A percentile compares a stretch with the other conserved stretches of the same genome.
Evolutionary conservation across 1,140 invertebrate species (phyloP).

Genomic region (Macrobrachium rosenbergii): DNA sequence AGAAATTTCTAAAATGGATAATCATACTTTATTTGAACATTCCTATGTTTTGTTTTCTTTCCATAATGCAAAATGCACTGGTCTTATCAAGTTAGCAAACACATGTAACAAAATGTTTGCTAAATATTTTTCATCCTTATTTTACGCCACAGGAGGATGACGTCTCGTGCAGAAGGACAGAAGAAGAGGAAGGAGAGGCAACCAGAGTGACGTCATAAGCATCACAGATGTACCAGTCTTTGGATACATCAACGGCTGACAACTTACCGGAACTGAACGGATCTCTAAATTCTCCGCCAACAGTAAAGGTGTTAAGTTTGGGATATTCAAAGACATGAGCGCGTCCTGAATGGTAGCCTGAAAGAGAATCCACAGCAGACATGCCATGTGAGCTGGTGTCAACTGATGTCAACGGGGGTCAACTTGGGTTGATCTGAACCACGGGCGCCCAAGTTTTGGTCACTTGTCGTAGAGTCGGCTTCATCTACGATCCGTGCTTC

Average conservation of each 20-base stretch:
- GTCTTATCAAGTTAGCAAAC: too few species aligned
- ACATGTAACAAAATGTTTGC: not conserved
- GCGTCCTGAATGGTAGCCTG: constrained; percentile 42
- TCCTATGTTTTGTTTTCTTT: too few species aligned
- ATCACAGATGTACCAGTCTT: not conserved
- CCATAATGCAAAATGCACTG: too few species aligned
- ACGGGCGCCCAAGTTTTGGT: not conserved
- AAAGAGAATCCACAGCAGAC: constrained; percentile 58
- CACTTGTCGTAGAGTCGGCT: constrained; percentile 9
- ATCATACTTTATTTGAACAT: too few species aligned
- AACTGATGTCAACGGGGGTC: constrained; percentile 19
- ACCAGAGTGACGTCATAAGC: not conserved
- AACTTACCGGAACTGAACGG: constrained; percentile 59
- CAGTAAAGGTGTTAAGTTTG: constrained; percentile 61
- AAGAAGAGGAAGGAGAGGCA: not conserved
- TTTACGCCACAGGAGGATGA: not conserved
- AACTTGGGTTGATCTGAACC: constrained; percentile 11
- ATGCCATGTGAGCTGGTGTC: constrained; percentile 54
- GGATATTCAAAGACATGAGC: constrained; percentile 57
- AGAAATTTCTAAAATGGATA: too few species aligned
- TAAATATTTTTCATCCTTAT: not conserved
- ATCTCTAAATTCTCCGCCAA: constrained; percentile 55
- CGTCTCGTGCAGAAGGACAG: constrained; percentile 13
- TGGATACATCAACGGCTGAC: not conserved
- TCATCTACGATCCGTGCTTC: constrained; percentile 21